Percentiles rank a stretch among this genome's conserved stretches.
Conservation (phyloP, 2,113 vertebrate species). For the Scartelaos histophorus region DNA sequence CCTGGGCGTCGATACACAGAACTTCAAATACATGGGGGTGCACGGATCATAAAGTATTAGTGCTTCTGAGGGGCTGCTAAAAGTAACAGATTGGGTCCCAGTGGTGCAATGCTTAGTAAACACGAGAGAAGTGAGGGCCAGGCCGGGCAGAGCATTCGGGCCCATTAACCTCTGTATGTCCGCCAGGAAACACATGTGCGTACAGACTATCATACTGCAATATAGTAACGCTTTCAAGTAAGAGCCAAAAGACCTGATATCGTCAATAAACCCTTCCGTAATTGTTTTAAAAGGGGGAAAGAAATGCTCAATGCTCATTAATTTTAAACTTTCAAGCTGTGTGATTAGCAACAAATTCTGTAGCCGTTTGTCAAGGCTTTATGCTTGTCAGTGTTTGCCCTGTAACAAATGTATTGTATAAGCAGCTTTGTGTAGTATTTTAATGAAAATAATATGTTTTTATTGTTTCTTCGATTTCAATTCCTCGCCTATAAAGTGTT, state of each 20-base stretch:
- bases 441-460: no score
- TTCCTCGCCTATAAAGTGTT: no score
- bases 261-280: background rate
- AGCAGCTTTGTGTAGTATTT: no score
- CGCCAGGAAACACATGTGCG: conserved; percentile 49
- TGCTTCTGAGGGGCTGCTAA: conserved; percentile 42
- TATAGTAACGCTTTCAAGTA: conserved; percentile 25
- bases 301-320: background rate
- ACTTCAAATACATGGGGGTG: conserved; percentile 38
- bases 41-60: conserved; percentile 47
- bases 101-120: conserved; percentile 56
- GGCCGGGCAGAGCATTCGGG: conserved; percentile 46
- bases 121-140: conserved; percentile 50
- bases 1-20: conserved; percentile 3
- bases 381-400: no score
- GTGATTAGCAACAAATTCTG: no score
- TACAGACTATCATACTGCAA: conserved; percentile 56
- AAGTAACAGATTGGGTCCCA: conserved; percentile 55
- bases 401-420: no score
- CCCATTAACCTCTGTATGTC: conserved; percentile 63
- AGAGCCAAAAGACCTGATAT: conserved; percentile 18
- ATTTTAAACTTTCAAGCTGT: background rate
- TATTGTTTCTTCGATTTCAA: no score
- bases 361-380: no score
- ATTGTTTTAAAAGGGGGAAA: background rate